Conservation (phyloP, 2,797 vertebrate species). For the Gallinago nigripennis region DNA sequence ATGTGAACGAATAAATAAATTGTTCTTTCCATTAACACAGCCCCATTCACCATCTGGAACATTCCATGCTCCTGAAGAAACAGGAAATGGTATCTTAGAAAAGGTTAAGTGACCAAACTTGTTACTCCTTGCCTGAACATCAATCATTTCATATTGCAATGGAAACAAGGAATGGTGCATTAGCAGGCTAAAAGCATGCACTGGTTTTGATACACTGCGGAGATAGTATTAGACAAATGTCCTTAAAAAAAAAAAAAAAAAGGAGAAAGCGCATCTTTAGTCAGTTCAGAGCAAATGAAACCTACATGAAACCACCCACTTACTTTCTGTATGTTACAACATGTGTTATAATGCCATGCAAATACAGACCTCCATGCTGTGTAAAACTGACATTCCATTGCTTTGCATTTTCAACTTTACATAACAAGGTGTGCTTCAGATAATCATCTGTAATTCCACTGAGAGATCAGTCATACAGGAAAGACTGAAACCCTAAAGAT, state of each 20-base stretch:
- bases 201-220: not conserved
- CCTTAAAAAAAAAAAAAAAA: not conserved
- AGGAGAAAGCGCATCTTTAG: not conserved
- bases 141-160: rapidly evolving
- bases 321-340: not conserved
- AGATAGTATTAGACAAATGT: not conserved
- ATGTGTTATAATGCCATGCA: not conserved
- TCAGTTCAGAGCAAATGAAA: not conserved
- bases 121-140: not conserved
- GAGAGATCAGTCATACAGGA: not conserved
- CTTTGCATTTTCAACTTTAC: not conserved
- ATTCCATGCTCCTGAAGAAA: not conserved
- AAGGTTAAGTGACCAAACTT: not conserved
- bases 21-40: not conserved
- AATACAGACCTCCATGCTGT: not conserved
- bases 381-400: not conserved
- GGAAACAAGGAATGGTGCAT: not conserved
- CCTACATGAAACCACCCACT: not conserved
- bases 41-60: not conserved
- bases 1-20: not conserved
- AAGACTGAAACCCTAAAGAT: not conserved
- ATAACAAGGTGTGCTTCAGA: not conserved
- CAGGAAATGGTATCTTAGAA: not conserved
- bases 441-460: not conserved
- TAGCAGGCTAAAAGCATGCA: not conserved